Evolutionary conservation across 30 jellyfish, hydroid and myxozoan species (phyloP).

Genomic region (Aurelia aurita complex sp. Pacific): DNA sequence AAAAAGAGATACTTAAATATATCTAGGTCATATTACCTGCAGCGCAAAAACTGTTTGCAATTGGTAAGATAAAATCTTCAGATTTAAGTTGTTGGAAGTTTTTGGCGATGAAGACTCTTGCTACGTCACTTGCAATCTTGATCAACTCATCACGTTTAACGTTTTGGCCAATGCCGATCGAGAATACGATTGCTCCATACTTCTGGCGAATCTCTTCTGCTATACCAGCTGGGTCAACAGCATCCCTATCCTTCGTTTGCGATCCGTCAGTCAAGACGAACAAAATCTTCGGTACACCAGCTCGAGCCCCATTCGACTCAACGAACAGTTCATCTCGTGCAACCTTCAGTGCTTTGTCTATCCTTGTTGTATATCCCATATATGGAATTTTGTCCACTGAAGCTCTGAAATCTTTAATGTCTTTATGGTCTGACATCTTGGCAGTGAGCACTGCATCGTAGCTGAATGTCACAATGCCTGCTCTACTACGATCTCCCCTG

Average conservation of each 20-base stretch:
- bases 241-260: slow-evolving; percentile 63
- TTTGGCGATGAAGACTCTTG: slow-evolving; percentile 60
- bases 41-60: slow-evolving; percentile 23
- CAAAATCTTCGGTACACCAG: slow-evolving; percentile 34
- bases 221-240: slow-evolving; percentile 64
- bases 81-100: slow-evolving; percentile 63
- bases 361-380: slow-evolving; percentile 68
- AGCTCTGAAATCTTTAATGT: not conserved
- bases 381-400: slow-evolving; percentile 52
- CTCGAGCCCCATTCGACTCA: slow-evolving; percentile 54
- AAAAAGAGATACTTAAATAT: too few relatives aligned
- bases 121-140: slow-evolving; percentile 51
- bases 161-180: slow-evolving; percentile 79
- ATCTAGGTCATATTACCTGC: not conserved
- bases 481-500: slow-evolving; percentile 34
- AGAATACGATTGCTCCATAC: slow-evolving; percentile 53
- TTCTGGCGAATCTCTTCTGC: slow-evolving; percentile 63
- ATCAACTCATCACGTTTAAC: slow-evolving; percentile 71
- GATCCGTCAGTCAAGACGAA: slow-evolving; percentile 67
- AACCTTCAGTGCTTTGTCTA: slow-evolving; percentile 56
- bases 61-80: slow-evolving; percentile 35
- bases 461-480: slow-evolving; percentile 69
- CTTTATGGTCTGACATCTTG: slow-evolving; percentile 29
- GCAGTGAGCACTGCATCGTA: slow-evolving; percentile 48
- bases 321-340: slow-evolving; percentile 40